A percentile compares a stretch with the other conserved stretches of the same genome.
phyloP scores from a whole-genome alignment of 2,797 vertebrate species.

The Lutjanus campechanus region DNA sequence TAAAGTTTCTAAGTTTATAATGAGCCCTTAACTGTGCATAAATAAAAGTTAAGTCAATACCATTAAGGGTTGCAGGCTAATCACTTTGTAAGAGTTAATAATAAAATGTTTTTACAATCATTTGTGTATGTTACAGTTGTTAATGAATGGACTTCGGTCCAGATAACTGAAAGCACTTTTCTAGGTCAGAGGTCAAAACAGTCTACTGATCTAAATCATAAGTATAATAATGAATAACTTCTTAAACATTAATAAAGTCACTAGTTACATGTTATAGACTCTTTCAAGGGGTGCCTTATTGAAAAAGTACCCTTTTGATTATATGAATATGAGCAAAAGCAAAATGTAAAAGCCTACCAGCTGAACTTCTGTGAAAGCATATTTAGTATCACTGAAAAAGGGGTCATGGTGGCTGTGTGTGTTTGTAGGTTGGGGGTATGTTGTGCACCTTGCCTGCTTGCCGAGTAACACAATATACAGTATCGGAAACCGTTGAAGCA shows the following conservation, averaged over 20 bases:
- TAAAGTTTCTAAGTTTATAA: background rate
- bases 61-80: background rate
- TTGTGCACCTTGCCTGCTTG: slow-evolving; percentile 34
- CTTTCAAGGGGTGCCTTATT: background rate
- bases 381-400: background rate
- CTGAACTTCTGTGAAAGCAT: background rate
- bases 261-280: too few relatives aligned
- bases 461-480: slow-evolving; percentile 65
- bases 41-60: too few relatives aligned
- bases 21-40: background rate
- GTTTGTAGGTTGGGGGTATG: background rate
- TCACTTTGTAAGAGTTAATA: background rate
- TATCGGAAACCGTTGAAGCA: slow-evolving; percentile 72
- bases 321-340: background rate
- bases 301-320: background rate
- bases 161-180: background rate
- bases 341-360: background rate
- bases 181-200: slow-evolving; percentile 1
- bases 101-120: background rate
- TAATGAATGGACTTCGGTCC: background rate
- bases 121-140: background rate
- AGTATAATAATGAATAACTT: too few relatives aligned
- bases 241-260: background rate
- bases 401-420: background rate
- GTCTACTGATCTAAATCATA: background rate